Evolutionary conservation across 2,888 invertebrate species (phyloP).

Genomic region (Epiblema foenella): DNA sequence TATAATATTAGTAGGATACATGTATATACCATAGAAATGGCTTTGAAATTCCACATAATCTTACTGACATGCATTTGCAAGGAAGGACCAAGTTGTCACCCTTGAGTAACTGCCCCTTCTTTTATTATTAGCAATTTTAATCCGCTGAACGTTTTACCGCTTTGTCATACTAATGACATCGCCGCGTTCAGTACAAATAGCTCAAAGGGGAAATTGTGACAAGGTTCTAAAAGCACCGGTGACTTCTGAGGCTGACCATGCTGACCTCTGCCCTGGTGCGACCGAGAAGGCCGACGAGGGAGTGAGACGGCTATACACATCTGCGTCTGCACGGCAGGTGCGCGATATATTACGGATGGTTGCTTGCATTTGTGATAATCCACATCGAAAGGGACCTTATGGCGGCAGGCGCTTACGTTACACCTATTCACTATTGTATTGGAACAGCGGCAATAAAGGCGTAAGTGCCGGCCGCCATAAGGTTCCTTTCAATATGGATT

Average conservation of each 20-base stretch:
- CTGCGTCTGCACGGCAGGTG: conserved; percentile 41
- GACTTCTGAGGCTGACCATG: neutral
- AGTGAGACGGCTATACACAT: conserved; percentile 22
- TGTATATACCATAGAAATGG: neutral
- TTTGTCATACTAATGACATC: neutral
- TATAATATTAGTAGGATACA: no score
- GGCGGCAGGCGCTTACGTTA: no score
- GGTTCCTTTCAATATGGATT: no score
- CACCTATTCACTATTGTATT: no score
- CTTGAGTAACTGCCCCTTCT: neutral
- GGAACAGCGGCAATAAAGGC: no score
- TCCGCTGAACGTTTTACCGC: neutral
- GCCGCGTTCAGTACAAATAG: neutral
- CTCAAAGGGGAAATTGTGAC: neutral
- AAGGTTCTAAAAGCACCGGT: neutral
- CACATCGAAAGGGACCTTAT: no score
- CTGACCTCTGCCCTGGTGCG: conserved; percentile 24
- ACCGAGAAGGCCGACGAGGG: conserved; percentile 1
- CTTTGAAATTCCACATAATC: neutral
- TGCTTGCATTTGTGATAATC: no score
- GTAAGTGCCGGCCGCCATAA: no score
- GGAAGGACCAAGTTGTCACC: neutral
- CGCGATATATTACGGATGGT: neutral
- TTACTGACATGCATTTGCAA: neutral
- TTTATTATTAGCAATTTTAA: neutral